Conservation (phyloP, 2,797 vertebrate species). For the Sus cebifrons region DNA sequence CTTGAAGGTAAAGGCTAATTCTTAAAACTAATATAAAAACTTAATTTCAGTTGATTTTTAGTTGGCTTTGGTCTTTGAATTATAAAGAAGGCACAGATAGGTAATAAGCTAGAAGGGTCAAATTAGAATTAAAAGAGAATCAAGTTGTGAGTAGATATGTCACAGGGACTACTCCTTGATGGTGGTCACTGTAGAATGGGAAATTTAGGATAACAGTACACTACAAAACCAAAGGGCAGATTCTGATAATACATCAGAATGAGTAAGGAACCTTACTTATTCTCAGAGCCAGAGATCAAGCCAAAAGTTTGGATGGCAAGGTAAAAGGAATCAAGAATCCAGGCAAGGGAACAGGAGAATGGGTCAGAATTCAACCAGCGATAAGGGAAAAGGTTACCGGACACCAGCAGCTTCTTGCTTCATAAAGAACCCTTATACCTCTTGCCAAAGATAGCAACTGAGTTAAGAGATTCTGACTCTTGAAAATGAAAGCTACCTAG, state of each 20-base stretch:
- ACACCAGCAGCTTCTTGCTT: background rate
- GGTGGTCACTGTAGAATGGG: background rate
- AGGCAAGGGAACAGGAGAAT: background rate
- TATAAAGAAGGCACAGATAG: background rate
- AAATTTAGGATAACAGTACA: conserved; percentile 52
- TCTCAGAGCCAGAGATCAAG: conserved; percentile 41
- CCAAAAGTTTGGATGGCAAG: background rate
- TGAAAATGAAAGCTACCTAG: conserved; percentile 7
- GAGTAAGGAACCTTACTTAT: conserved; percentile 43
- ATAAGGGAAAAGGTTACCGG: background rate
- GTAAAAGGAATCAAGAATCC: conserved; percentile 18
- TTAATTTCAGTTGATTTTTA: conserved; percentile 53
- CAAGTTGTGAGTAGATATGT: background rate
- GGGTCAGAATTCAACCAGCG: background rate
- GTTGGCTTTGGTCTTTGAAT: background rate
- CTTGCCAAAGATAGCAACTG: background rate
- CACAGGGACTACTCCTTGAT: background rate
- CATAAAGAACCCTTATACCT: background rate
- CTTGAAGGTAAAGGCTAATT: conserved; percentile 88
- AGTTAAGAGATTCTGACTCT: background rate
- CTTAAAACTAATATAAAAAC: conserved; percentile 6
- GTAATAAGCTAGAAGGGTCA: background rate
- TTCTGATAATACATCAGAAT: background rate
- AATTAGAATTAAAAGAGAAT: conserved; percentile 49
- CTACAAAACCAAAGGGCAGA: background rate